phyloP scores from a whole-genome alignment of 2,888 invertebrate genomes.

The Mythimna impura region DNA sequence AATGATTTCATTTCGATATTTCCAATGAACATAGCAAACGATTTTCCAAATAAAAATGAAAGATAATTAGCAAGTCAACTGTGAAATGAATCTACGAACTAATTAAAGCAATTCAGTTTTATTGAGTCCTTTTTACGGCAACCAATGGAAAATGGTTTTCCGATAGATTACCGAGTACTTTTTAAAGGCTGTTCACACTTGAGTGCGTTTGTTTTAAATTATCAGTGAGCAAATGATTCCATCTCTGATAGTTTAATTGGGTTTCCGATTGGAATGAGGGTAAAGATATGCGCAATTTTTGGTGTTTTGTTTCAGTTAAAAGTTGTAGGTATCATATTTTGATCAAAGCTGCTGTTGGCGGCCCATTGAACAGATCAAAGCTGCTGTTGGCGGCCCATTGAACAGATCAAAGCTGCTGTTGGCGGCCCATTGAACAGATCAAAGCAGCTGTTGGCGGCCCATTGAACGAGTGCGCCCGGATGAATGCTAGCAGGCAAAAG shows the following conservation, averaged over 20 bases:
- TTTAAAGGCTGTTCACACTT: slow-evolving; percentile 36
- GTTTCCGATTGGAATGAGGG: slow-evolving; percentile 7
- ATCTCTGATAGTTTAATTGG: slow-evolving; percentile 24
- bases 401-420: too few species aligned
- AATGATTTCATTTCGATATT: slow-evolving; percentile 17
- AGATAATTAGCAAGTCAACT: slow-evolving; percentile 65
- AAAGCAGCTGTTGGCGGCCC: too few species aligned
- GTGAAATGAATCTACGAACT: slow-evolving; percentile 68
- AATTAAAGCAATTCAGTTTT: slow-evolving; percentile 40
- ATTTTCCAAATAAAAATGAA: slow-evolving; percentile 30
- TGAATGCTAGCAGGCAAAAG: too few species aligned
- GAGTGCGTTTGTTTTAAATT: slow-evolving; percentile 24
- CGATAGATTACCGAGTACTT: slow-evolving; percentile 44
- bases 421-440: too few species aligned
- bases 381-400: too few species aligned
- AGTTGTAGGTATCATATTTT: not conserved
- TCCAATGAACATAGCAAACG: slow-evolving; percentile 25
- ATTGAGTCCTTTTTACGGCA: slow-evolving; percentile 35
- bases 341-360: too few species aligned
- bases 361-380: too few species aligned
- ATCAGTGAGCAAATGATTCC: slow-evolving; percentile 26
- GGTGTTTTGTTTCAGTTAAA: not conserved
- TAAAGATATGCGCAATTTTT: not conserved
- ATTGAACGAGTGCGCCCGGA: too few species aligned
- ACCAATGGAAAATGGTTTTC: slow-evolving; percentile 34